Evolutionary conservation across 2,888 invertebrate species (phyloP).

Genomic region (Eupithecia vulgata): DNA sequence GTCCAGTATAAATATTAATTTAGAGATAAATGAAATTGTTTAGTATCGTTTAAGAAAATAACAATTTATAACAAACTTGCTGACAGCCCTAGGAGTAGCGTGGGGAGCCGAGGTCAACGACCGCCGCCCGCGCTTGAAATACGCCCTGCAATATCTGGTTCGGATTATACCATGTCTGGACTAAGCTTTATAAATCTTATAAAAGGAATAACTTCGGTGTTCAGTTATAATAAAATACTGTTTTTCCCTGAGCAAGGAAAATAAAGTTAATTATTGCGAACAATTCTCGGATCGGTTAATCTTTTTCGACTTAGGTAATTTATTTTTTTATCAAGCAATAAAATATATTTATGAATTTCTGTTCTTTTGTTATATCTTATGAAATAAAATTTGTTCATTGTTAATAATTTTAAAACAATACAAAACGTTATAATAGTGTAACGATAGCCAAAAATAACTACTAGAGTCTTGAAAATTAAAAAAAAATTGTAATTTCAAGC

Average conservation of each 20-base stretch:
- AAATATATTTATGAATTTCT: neutral
- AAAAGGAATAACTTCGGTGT: conserved; percentile 38
- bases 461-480: neutral
- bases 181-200: conserved; percentile 61
- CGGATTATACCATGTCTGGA: conserved; percentile 65
- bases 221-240: conserved; percentile 26
- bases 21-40: neutral
- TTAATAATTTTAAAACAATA: no score
- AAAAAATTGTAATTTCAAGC: neutral
- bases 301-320: neutral
- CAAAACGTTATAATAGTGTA: no score
- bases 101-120: conserved; percentile 73
- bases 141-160: conserved; percentile 75
- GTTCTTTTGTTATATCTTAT: neutral
- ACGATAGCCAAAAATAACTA: no score
- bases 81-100: conserved; percentile 66
- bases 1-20: neutral
- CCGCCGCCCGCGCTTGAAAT: conserved; percentile 78
- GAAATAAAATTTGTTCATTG: neutral
- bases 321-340: neutral
- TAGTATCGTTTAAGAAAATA: neutral
- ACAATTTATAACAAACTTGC: neutral
- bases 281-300: neutral
- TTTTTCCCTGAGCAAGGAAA: conserved; percentile 8
- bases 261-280: neutral